These are phyloP conservation scores for Trichoplax adhaerens DNA, from an alignment of 37 sponge, comb jelly and placozoan genomes.

Conservation along the genomic window DNA sequence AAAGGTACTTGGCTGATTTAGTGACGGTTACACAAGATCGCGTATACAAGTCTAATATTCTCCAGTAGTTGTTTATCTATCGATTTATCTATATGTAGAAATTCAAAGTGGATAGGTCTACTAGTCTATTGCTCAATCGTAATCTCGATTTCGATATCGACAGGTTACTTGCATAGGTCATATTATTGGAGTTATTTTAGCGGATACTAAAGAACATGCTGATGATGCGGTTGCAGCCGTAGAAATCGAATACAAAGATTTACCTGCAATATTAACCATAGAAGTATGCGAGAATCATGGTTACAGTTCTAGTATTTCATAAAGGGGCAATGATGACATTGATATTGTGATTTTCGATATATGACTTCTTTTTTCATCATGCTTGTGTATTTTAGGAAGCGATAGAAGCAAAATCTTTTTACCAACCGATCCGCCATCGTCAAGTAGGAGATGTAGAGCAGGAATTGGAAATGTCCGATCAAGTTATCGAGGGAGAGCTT, in stretches of 20 bases:
- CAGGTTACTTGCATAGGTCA: slow-evolving; percentile 53
- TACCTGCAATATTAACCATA: slow-evolving; percentile 54
- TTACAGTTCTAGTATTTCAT: too few species aligned
- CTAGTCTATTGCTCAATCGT: too few species aligned
- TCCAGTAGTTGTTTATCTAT: not conserved
- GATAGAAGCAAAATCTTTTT: slow-evolving; percentile 34
- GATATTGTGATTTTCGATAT: too few species aligned
- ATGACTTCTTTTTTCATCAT: too few species aligned
- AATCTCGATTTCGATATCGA: too few species aligned
- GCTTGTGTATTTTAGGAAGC: slow-evolving; percentile 36
- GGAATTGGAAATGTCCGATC: slow-evolving; percentile 17
- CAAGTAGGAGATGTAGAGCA: slow-evolving; percentile 21
- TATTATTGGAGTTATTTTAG: slow-evolving; percentile 61
- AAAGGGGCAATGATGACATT: too few species aligned
- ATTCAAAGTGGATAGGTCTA: too few species aligned
- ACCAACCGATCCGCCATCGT: slow-evolving; percentile 1
- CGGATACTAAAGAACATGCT: slow-evolving; percentile 31
- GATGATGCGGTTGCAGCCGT: slow-evolving; percentile 48
- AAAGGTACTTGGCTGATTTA: slow-evolving; percentile 21
- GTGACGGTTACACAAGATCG: not conserved
- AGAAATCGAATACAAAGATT: slow-evolving; percentile 39
- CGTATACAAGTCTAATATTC: not conserved
- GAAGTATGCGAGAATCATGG: slow-evolving; percentile 6
- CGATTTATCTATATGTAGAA: too few species aligned
- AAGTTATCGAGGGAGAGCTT: slow-evolving; percentile 26